A percentile compares a stretch with the other conserved stretches of the same genome.
phyloP scores from a whole-genome alignment of 2,888 invertebrate genomes.

The Cryptosula pallasiana region DNA sequence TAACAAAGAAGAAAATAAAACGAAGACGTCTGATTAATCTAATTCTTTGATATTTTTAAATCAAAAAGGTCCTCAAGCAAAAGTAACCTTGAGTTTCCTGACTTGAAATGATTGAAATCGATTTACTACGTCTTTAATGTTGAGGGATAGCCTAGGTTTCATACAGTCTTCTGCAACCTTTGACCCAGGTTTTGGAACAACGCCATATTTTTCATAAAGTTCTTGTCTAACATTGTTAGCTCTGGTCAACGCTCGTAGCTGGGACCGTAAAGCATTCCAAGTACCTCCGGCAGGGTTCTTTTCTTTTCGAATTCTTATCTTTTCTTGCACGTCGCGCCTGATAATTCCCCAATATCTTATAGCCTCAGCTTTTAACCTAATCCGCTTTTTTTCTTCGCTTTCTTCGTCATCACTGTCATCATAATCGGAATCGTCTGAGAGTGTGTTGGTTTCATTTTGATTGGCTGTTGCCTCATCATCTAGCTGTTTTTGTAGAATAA shows the following conservation, averaged over 20 bases:
- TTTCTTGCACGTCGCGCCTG: slow-evolving; percentile 16
- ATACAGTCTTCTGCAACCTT: slow-evolving; percentile 6
- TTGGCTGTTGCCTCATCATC: background rate
- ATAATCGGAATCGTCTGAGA: background rate
- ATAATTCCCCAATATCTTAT: slow-evolving; percentile 7
- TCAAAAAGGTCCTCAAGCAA: background rate
- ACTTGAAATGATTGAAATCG: slow-evolving; percentile 18
- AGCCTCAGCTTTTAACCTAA: background rate
- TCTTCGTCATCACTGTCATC: slow-evolving; percentile 22
- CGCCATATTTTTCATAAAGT: slow-evolving; percentile 20
- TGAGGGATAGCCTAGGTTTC: background rate
- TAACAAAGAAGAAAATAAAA: too few species aligned
- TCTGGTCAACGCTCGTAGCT: slow-evolving; percentile 19
- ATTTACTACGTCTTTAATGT: slow-evolving; percentile 12
- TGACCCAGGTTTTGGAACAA: background rate
- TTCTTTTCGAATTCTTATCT: slow-evolving; percentile 22
- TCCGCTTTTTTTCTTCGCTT: background rate
- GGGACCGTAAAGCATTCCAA: slow-evolving; percentile 13
- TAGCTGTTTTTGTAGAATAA: background rate
- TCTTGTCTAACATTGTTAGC: slow-evolving; percentile 19
- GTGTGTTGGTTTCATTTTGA: background rate
- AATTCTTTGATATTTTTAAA: too few species aligned
- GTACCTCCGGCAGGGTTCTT: slow-evolving; percentile 10
- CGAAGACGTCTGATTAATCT: too few species aligned
- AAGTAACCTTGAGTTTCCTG: slow-evolving; percentile 11